Evolutionary conservation across 2,888 invertebrate genomes (phyloP).

Genomic region (Caenorhabditis sp.): DNA sequence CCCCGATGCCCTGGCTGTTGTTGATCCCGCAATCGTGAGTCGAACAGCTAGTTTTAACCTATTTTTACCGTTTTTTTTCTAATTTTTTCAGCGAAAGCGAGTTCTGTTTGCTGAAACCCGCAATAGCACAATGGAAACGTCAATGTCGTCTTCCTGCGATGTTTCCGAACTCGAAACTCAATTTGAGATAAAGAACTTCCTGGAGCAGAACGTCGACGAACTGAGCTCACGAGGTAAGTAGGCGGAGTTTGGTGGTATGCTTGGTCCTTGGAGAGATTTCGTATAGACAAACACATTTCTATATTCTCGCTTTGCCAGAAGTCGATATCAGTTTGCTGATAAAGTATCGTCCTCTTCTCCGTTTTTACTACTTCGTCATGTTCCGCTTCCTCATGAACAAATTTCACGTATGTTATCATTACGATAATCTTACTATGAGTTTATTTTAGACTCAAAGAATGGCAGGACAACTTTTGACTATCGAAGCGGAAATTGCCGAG

Average conservation of each 20-base stretch:
- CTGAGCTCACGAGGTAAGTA: slow-evolving; percentile 43
- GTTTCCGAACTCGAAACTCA: slow-evolving; percentile 55
- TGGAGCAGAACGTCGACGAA: slow-evolving; percentile 55
- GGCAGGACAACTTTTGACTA: slow-evolving; percentile 75
- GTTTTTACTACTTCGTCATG: slow-evolving; percentile 75
- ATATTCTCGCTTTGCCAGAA: too few species aligned
- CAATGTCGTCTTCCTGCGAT: slow-evolving; percentile 53
- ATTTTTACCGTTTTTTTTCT: not conserved
- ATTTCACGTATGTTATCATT: slow-evolving; percentile 41
- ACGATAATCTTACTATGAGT: not conserved
- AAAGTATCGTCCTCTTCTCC: slow-evolving; percentile 74
- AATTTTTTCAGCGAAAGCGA: slow-evolving; percentile 43
- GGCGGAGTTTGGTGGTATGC: not conserved
- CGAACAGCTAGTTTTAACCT: too few species aligned
- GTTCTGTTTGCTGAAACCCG: slow-evolving; percentile 53
- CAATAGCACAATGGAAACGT: slow-evolving; percentile 53
- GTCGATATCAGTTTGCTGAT: slow-evolving; percentile 67
- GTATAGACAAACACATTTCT: not conserved
- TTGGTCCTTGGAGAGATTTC: not conserved
- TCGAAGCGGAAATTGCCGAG: slow-evolving; percentile 76
- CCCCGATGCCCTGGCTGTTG: slow-evolving; percentile 33
- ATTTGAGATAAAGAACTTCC: slow-evolving; percentile 52
- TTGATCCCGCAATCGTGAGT: slow-evolving; percentile 47
- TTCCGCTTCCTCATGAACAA: slow-evolving; percentile 71
- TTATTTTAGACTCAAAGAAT: slow-evolving; percentile 72